Evolutionary conservation across 2,113 vertebrate genomes (phyloP).

Genomic region (Onychostoma macrolepis): DNA sequence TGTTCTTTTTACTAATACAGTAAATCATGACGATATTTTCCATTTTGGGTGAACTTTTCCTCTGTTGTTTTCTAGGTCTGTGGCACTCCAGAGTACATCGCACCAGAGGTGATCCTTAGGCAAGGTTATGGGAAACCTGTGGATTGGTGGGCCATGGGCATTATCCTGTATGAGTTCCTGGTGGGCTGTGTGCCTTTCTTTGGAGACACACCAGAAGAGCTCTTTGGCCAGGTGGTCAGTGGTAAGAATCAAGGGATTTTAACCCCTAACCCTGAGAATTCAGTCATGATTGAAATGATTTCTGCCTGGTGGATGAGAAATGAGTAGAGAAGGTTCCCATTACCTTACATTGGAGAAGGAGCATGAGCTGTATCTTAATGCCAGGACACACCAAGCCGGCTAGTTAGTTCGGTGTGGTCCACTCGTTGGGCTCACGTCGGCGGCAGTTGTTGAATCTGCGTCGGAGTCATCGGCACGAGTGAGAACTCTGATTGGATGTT

Average conservation of each 20-base stretch:
- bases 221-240: constrained; percentile 94
- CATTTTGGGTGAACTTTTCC: not conserved
- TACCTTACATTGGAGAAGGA: not conserved
- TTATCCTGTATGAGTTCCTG: constrained; percentile 92
- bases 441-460: too few species aligned
- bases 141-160: constrained; percentile 98
- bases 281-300: not conserved
- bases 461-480: too few species aligned
- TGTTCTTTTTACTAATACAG: too few species aligned
- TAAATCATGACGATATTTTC: not conserved
- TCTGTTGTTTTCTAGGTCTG: constrained; percentile 80
- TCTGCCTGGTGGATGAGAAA: not conserved
- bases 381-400: too few species aligned
- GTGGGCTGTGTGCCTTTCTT: constrained; percentile 97
- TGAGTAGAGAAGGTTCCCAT: not conserved
- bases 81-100: constrained; percentile 96
- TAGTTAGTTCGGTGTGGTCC: too few species aligned
- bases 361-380: not conserved
- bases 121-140: constrained; percentile 95
- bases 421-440: too few species aligned
- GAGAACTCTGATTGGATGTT: too few species aligned
- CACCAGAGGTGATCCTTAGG: constrained; percentile 92
- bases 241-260: constrained; percentile 73
- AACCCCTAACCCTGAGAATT: not conserved
- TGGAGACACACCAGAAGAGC: constrained; percentile 92